A percentile compares a stretch with the other conserved stretches of the same genome.
Conservation (phyloP, 2,113 vertebrate species). For the Nibea albiflora region DNA sequence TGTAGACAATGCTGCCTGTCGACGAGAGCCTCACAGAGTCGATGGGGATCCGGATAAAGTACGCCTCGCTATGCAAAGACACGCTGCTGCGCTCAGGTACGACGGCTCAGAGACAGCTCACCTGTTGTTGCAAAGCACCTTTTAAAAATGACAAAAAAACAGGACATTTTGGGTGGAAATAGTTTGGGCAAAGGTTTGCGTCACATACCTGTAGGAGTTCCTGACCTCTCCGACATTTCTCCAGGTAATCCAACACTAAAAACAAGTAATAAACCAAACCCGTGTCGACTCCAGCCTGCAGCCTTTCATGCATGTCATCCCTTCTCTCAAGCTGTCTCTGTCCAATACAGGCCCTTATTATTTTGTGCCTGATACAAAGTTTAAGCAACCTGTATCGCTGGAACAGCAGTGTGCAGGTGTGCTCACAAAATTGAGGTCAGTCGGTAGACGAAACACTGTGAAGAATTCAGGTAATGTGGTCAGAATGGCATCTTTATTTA, state of each 20-base stretch:
- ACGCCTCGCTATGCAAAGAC: conserved; percentile 94
- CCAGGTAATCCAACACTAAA: no score
- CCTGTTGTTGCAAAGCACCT: no score
- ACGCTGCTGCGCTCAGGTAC: conserved; percentile 93
- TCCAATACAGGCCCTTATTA: not conserved
- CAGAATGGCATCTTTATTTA: no score
- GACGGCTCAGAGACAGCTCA: not conserved
- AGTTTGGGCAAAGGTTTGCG: not conserved
- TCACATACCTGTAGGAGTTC: not conserved
- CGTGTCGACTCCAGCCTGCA: no score
- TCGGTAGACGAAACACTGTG: no score
- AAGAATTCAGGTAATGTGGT: no score
- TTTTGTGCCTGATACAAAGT: not conserved
- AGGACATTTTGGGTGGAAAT: not conserved
- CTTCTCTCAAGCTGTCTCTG: no score
- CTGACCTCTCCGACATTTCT: no score
- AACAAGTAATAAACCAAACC: no score
- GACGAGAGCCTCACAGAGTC: conserved; percentile 98
- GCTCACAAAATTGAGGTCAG: no score
- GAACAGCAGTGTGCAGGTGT: no score
- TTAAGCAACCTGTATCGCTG: not conserved
- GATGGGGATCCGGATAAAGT: conserved; percentile 93
- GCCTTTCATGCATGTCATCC: no score
- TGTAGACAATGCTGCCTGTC: conserved; percentile 92
- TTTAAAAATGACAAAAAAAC: not conserved